These are phyloP conservation scores for Brachionus sp. DNA, from an alignment of 1,140 invertebrate genomes.

Conservation along the genomic window DNA sequence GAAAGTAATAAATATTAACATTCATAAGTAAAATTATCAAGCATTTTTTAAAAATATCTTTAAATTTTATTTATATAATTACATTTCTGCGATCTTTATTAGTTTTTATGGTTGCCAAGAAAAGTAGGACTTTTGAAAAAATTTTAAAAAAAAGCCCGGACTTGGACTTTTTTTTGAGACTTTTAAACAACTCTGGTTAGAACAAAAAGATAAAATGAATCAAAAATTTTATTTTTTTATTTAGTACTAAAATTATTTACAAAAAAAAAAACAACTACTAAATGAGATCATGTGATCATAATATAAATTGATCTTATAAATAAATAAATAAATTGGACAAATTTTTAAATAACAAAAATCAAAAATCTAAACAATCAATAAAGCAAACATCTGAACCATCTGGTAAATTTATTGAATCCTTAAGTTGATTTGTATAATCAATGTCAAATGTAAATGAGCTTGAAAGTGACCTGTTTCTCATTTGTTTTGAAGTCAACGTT, in stretches of 20 bases:
- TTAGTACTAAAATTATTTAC: not conserved
- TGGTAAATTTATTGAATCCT: not conserved
- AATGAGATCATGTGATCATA: not conserved
- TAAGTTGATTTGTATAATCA: not conserved
- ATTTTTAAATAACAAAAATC: not conserved
- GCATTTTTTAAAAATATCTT: no score
- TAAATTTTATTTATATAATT: no score
- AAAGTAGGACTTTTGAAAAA: no score
- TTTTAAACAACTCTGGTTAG: no score
- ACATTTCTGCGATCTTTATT: no score
- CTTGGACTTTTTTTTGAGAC: no score
- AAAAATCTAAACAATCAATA: conserved; percentile 29
- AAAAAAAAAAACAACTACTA: not conserved
- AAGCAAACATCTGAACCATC: conserved; percentile 5
- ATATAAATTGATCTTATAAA: not conserved
- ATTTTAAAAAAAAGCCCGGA: no score
- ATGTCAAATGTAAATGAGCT: not conserved
- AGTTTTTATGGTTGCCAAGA: no score
- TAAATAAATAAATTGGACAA: conserved; percentile 3
- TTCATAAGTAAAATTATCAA: no score
- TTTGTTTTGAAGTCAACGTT: not conserved
- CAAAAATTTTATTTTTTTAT: no score
- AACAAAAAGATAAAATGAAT: no score
- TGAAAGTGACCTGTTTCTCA: not conserved
- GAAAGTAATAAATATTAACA: no score